Percentiles rank a stretch among this genome's conserved stretches.
These are phyloP conservation scores for Rhinopomastus cyanomelas DNA, from an alignment of 2,113 vertebrate species.

Conservation along the genomic window DNA sequence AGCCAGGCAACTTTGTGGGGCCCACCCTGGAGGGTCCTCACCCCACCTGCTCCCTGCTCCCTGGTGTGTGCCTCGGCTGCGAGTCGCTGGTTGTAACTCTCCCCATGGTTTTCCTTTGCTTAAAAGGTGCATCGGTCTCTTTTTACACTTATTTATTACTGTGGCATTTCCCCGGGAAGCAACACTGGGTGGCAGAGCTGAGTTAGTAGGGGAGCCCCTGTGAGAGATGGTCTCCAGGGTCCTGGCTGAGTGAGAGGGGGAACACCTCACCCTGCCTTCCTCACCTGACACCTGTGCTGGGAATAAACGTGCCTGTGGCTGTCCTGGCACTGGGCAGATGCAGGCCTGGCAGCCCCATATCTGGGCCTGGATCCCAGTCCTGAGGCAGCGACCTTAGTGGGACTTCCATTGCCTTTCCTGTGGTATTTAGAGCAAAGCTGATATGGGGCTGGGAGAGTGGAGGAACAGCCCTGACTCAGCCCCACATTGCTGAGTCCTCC, in stretches of 20 bases:
- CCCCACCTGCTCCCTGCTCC: slow-evolving; percentile 7
- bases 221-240: background rate
- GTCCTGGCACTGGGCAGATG: background rate
- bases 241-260: background rate
- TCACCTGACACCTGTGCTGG: background rate
- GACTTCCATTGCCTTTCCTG: background rate
- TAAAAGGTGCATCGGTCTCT: slow-evolving; percentile 80
- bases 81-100: slow-evolving; percentile 56
- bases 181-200: slow-evolving; percentile 31
- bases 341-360: background rate
- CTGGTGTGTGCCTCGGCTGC: slow-evolving; percentile 16
- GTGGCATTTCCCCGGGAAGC: slow-evolving; percentile 74
- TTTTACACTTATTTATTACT: slow-evolving; percentile 82
- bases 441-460: background rate
- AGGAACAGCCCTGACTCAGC: background rate
- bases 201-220: background rate
- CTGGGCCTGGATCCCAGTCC: background rate
- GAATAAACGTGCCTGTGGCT: background rate
- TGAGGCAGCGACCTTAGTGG: background rate
- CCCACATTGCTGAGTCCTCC: background rate
- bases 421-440: background rate
- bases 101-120: slow-evolving; percentile 78
- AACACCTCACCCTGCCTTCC: background rate
- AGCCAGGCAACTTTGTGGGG: background rate
- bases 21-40: background rate